phyloP scores from a whole-genome alignment of 1,140 invertebrate species.

The Polyergus mexicanus region DNA sequence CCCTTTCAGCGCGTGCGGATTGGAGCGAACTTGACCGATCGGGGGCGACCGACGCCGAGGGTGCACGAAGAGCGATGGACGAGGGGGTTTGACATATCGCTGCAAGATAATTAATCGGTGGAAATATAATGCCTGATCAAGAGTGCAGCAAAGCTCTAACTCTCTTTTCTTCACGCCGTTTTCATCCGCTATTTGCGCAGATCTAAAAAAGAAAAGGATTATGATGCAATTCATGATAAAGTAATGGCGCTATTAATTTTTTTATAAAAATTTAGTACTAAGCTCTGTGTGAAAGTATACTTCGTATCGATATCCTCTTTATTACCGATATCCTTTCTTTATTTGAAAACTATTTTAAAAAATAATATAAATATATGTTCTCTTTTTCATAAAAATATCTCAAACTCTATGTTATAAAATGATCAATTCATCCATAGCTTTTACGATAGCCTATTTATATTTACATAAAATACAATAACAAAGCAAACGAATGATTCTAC shows the following conservation, averaged over 20 bases:
- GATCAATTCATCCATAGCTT: neutral
- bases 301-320: neutral
- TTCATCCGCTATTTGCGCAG: neutral
- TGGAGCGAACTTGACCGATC: constrained; percentile 68
- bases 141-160: constrained; percentile 36
- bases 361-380: neutral
- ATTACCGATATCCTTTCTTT: neutral
- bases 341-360: neutral
- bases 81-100: constrained; percentile 67
- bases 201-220: neutral
- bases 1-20: constrained; percentile 70
- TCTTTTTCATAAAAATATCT: constrained; percentile 3
- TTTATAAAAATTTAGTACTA: constrained; percentile 17
- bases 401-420: neutral
- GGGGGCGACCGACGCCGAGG: constrained; percentile 64
- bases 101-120: constrained; percentile 74
- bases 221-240: neutral
- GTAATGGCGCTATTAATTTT: neutral
- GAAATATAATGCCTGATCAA: constrained; percentile 74
- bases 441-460: neutral
- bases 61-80: constrained; percentile 77
- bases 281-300: neutral
- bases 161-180: neutral
- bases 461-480: neutral
- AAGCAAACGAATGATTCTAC: neutral